Evolutionary conservation across 2,888 invertebrate species (phyloP).

Genomic region (Pegoplata infirma): DNA sequence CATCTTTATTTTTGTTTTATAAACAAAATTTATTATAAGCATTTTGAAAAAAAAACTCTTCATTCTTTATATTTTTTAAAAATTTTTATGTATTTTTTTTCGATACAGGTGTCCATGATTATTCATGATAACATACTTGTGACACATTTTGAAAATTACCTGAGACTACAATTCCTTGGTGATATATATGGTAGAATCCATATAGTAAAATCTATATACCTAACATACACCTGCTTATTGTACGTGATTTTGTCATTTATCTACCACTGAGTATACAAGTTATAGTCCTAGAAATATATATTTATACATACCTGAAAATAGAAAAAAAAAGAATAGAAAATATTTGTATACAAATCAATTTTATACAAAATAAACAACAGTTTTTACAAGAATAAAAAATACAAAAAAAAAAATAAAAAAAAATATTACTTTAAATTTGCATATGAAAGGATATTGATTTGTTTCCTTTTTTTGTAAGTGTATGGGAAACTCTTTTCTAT

Average conservation of each 20-base stretch:
- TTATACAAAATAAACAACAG: neutral
- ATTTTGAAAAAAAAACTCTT: slow-evolving; percentile 8
- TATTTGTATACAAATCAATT: slow-evolving; percentile 47
- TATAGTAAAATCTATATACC: slow-evolving; percentile 8
- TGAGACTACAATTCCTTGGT: neutral
- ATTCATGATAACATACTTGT: slow-evolving; percentile 44
- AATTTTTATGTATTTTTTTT: too few species aligned
- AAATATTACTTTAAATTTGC: slow-evolving; percentile 55
- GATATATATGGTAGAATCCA: too few species aligned
- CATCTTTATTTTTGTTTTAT: too few species aligned
- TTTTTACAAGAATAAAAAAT: neutral
- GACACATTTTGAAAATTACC: slow-evolving; percentile 29
- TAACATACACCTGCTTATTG: slow-evolving; percentile 50
- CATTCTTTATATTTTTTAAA: too few species aligned
- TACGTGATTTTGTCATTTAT: slow-evolving; percentile 62
- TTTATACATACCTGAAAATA: neutral
- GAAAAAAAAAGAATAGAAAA: slow-evolving; percentile 7
- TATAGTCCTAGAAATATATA: slow-evolving; percentile 19
- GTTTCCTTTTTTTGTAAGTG: neutral
- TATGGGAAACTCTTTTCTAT: neutral
- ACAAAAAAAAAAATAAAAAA: neutral
- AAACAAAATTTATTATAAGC: slow-evolving; percentile 49
- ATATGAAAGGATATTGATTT: slow-evolving; percentile 63
- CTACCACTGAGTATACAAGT: slow-evolving; percentile 36
- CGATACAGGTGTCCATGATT: slow-evolving; percentile 53